Conservation (phyloP, 2,797 vertebrate species). For the Sebastes aleutianus region DNA sequence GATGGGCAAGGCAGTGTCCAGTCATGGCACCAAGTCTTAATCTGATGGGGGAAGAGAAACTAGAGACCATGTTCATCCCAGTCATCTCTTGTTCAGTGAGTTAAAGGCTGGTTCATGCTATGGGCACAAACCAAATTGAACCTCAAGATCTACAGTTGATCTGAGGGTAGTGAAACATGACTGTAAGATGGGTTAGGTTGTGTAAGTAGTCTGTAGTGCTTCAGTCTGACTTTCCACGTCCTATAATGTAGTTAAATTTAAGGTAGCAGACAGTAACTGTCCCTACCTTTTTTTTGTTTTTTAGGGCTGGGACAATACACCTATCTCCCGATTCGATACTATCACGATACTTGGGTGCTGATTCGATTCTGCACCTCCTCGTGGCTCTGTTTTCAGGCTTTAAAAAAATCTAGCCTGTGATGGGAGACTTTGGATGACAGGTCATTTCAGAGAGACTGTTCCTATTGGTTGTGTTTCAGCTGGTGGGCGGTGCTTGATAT, state of each 20-base stretch:
- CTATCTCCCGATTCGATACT: too few relatives aligned
- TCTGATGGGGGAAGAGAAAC: slow-evolving; percentile 71
- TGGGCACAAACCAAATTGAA: slow-evolving; percentile 51
- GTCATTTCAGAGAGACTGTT: too few relatives aligned
- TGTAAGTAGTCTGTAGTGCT: background rate
- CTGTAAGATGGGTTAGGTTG: background rate
- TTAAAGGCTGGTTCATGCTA: slow-evolving; percentile 76
- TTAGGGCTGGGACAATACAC: too few relatives aligned
- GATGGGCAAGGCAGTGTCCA: slow-evolving; percentile 75
- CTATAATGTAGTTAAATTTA: background rate
- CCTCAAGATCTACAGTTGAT: background rate
- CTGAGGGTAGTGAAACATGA: background rate
- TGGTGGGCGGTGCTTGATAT: too few relatives aligned
- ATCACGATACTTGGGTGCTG: too few relatives aligned
- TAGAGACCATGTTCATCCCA: slow-evolving; percentile 75
- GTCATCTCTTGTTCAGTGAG: slow-evolving; percentile 69
- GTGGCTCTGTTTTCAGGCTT: too few relatives aligned
- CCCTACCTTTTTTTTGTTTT: background rate
- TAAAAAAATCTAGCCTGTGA: too few relatives aligned
- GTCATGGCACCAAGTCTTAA: slow-evolving; percentile 72
- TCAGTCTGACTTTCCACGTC: background rate
- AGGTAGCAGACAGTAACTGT: background rate
- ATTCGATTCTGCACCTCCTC: too few relatives aligned
- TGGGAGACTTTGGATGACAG: too few relatives aligned
- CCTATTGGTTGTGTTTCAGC: too few relatives aligned